A percentile compares a stretch with the other conserved stretches of the same genome.
Conservation (phyloP, 2,113 vertebrate species). For the Heloderma charlesbogerti region DNA sequence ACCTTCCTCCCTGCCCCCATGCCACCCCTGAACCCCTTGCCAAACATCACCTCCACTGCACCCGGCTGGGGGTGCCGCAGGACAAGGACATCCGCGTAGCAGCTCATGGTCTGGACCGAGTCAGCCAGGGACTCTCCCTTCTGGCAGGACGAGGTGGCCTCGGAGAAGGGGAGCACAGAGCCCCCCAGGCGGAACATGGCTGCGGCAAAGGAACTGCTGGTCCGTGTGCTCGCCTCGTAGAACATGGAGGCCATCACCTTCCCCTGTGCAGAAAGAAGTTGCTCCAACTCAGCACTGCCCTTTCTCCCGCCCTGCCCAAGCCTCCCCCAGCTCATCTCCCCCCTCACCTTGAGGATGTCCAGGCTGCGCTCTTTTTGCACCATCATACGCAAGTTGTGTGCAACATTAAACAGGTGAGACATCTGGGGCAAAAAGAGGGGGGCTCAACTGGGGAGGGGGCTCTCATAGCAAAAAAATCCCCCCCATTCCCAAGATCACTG, state of each 20-base stretch:
- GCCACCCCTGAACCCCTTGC: fast-evolving
- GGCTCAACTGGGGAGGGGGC: fast-evolving
- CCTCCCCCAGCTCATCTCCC: too few relatives aligned
- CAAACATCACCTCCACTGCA: conserved; percentile 86
- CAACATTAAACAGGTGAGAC: conserved; percentile 94
- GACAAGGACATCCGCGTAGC: conserved; percentile 92
- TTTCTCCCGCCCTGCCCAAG: fast-evolving
- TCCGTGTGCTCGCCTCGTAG: conserved; percentile 95
- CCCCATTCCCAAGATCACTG: not conserved
- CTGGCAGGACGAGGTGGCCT: conserved; percentile 93
- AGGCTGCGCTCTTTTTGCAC: conserved; percentile 94
- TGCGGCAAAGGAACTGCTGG: conserved; percentile 92
- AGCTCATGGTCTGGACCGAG: conserved; percentile 97
- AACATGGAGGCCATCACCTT: conserved; percentile 98
- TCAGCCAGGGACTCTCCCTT: conserved; percentile 94
- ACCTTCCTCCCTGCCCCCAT: too few relatives aligned
- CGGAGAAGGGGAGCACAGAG: conserved; percentile 89
- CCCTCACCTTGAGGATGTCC: conserved; percentile 93
- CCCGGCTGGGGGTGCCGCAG: conserved; percentile 92
- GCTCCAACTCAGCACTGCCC: not conserved
- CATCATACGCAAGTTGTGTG: conserved; percentile 90
- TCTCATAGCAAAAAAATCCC: fast-evolving
- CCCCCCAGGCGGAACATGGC: conserved; percentile 96
- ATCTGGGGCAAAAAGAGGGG: conserved; percentile 75
- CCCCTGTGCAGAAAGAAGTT: conserved; percentile 76